A percentile compares a stretch with the other conserved stretches of the same genome.
Evolutionary conservation across 2,888 invertebrate species (phyloP).

Genomic region (Calameuta idolon): DNA sequence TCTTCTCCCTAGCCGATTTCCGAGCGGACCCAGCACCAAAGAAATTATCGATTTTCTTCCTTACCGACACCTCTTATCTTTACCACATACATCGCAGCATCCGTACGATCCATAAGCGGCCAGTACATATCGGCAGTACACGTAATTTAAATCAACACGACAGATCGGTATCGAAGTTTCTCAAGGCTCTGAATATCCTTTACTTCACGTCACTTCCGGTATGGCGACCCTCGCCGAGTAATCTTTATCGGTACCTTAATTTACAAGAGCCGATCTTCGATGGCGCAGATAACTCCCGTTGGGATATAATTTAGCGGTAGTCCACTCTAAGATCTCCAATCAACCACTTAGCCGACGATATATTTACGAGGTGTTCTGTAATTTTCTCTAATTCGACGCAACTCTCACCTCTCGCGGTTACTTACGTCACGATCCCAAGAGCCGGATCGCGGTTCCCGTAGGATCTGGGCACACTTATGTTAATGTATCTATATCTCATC

Average conservation of each 20-base stretch:
- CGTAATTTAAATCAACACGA: not conserved
- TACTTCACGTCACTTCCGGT: constrained; percentile 27
- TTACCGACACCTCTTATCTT: not conserved
- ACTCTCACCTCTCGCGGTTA: constrained; percentile 31
- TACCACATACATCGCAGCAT: not conserved
- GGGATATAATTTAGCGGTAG: constrained; percentile 67
- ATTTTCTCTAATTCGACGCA: constrained; percentile 65
- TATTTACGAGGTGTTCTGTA: constrained; percentile 67
- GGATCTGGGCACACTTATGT: constrained; percentile 43
- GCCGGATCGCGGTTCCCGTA: constrained; percentile 15
- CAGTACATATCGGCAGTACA: not conserved
- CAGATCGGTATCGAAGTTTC: not conserved
- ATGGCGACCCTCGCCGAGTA: constrained; percentile 13
- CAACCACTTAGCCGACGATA: constrained; percentile 66
- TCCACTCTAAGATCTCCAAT: constrained; percentile 63
- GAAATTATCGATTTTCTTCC: no score
- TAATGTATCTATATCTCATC: constrained; percentile 34
- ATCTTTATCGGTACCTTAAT: constrained; percentile 39
- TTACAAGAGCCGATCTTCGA: constrained; percentile 55
- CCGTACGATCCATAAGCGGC: not conserved
- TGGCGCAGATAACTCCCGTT: constrained; percentile 49
- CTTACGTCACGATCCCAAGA: not conserved
- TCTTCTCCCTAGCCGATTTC: not conserved
- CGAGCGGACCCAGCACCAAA: not conserved
- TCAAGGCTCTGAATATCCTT: not conserved